A percentile compares a stretch with the other conserved stretches of the same genome.
Evolutionary conservation across 1,140 invertebrate genomes (phyloP).

Genomic region (Eurosta solidaginis): DNA sequence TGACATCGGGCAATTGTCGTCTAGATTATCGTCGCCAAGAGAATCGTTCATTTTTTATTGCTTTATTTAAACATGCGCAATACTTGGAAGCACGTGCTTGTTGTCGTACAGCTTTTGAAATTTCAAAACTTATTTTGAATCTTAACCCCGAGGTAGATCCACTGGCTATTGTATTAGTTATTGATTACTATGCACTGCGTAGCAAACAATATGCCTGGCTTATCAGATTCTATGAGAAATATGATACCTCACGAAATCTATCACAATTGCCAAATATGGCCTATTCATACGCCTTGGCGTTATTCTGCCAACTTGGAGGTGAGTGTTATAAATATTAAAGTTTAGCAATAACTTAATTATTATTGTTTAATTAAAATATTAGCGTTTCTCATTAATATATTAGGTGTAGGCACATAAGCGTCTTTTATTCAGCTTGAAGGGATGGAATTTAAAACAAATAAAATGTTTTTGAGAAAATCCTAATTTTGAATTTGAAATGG

Average conservation of each 20-base stretch:
- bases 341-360: no score
- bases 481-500: no score
- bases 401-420: background rate
- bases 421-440: no score
- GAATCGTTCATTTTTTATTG: slow-evolving; percentile 84
- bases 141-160: slow-evolving; percentile 86
- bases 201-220: slow-evolving; percentile 84
- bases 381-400: background rate
- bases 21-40: slow-evolving; percentile 82
- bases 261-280: slow-evolving; percentile 86
- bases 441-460: no score
- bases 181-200: slow-evolving; percentile 87
- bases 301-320: slow-evolving; percentile 65
- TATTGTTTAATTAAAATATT: no score
- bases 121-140: slow-evolving; percentile 76
- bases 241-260: slow-evolving; percentile 72
- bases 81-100: slow-evolving; percentile 81
- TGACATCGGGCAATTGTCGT: slow-evolving; percentile 74
- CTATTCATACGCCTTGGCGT: slow-evolving; percentile 80
- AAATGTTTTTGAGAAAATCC: no score
- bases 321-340: no score
- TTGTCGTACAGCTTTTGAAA: slow-evolving; percentile 79
- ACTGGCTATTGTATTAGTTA: slow-evolving; percentile 75
- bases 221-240: slow-evolving; percentile 71
- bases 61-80: slow-evolving; percentile 82